phyloP scores from a whole-genome alignment of 1,140 invertebrate genomes.

The Muscidifurax raptorellus region DNA sequence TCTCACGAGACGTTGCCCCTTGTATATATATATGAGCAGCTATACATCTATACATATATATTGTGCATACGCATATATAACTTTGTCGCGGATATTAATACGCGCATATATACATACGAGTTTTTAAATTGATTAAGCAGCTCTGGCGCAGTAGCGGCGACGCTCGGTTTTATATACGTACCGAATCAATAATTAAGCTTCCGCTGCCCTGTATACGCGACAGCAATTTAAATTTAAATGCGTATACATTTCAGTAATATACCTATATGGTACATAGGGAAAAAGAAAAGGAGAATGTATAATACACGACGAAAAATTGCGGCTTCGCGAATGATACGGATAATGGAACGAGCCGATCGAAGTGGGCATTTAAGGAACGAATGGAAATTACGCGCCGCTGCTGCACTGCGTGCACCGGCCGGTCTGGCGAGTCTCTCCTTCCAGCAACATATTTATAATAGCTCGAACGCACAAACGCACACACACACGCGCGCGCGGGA shows the following conservation, averaged over 20 bases:
- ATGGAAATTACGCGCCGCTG: constrained; percentile 52
- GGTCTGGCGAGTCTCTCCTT: constrained; percentile 29
- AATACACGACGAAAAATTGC: constrained; percentile 15
- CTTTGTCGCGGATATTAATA: not conserved
- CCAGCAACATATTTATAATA: constrained; percentile 50
- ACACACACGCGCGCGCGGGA: not conserved
- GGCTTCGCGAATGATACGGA: constrained; percentile 48
- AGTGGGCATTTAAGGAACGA: constrained; percentile 52
- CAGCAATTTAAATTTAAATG: constrained; percentile 53
- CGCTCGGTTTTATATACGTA: not conserved
- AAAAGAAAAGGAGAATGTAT: not conserved
- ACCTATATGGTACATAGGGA: not conserved
- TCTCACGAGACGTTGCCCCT: too few species aligned
- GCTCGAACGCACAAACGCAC: not conserved
- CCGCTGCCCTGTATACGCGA: constrained; percentile 8
- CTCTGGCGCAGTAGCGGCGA: too few species aligned
- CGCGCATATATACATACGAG: too few species aligned
- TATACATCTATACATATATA: too few species aligned
- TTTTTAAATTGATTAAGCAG: not conserved
- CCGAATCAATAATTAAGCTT: constrained; percentile 41
- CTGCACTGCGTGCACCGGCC: constrained; percentile 39
- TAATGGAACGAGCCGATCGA: constrained; percentile 51
- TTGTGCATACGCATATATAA: not conserved
- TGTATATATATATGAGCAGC: too few species aligned
- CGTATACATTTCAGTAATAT: constrained; percentile 41